Evolutionary conservation across 2,113 vertebrate genomes (phyloP).

Genomic region (Vireo altiloquus): DNA sequence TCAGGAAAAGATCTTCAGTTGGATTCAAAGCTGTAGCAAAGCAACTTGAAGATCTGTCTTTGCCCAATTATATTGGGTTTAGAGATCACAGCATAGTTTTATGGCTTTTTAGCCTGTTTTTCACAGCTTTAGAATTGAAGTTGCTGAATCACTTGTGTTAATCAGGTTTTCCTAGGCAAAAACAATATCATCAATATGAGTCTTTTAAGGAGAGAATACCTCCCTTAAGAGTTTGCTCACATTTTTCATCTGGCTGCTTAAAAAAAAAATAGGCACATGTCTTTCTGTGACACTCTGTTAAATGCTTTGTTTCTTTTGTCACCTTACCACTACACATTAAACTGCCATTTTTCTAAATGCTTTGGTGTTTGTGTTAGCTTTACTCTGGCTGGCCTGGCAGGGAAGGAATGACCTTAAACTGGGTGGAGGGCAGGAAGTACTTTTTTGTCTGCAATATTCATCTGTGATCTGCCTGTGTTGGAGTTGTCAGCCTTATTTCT

Average conservation of each 20-base stretch:
- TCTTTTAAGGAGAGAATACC: neutral
- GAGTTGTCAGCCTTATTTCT: neutral
- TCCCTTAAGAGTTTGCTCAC: neutral
- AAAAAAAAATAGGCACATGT: neutral
- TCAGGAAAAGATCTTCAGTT: conserved; percentile 36
- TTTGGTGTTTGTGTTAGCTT: neutral
- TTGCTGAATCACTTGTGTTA: neutral
- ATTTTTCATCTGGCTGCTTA: neutral
- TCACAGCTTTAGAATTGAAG: neutral
- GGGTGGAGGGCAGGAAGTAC: neutral
- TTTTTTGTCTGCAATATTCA: neutral
- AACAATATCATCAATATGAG: neutral
- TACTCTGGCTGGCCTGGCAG: neutral
- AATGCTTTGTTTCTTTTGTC: neutral
- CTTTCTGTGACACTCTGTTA: neutral
- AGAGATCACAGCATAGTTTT: neutral
- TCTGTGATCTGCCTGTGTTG: neutral
- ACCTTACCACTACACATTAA: conserved; percentile 3
- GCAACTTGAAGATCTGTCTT: neutral
- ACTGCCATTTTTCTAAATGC: neutral
- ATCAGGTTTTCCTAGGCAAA: neutral
- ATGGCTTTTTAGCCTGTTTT: neutral
- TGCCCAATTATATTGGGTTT: conserved; percentile 38
- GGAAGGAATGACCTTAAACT: neutral
- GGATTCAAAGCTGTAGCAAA: neutral